Conservation (phyloP, 2,113 vertebrate species). For the Crotalus horridus region DNA sequence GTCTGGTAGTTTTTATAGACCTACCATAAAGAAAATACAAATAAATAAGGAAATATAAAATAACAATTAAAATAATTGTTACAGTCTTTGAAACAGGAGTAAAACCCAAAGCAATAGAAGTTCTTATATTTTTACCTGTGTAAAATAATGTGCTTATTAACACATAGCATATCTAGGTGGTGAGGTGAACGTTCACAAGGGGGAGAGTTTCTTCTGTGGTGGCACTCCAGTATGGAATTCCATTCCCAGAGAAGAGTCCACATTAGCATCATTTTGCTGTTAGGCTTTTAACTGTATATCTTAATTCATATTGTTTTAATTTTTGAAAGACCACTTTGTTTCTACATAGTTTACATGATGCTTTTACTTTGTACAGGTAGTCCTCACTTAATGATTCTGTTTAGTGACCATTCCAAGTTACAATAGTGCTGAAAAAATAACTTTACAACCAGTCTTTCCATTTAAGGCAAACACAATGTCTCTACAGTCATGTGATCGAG, state of each 20-base stretch:
- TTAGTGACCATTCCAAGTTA: background rate
- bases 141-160: background rate
- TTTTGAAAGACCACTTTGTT: background rate
- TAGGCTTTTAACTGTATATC: background rate
- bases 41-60: background rate
- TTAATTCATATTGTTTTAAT: background rate
- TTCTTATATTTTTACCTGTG: background rate
- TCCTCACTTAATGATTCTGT: background rate
- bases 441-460: background rate
- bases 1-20: background rate
- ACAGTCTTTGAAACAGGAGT: background rate
- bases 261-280: background rate
- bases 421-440: background rate
- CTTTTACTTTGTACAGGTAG: background rate
- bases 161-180: background rate
- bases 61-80: background rate
- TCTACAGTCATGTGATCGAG: background rate
- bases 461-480: background rate
- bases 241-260: background rate
- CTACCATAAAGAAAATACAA: background rate
- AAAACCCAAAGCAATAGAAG: background rate
- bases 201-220: background rate
- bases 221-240: background rate
- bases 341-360: background rate
- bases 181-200: background rate